These are phyloP conservation scores for Myocastor coypus DNA, from an alignment of 2,113 vertebrate genomes.

Conservation along the genomic window DNA sequence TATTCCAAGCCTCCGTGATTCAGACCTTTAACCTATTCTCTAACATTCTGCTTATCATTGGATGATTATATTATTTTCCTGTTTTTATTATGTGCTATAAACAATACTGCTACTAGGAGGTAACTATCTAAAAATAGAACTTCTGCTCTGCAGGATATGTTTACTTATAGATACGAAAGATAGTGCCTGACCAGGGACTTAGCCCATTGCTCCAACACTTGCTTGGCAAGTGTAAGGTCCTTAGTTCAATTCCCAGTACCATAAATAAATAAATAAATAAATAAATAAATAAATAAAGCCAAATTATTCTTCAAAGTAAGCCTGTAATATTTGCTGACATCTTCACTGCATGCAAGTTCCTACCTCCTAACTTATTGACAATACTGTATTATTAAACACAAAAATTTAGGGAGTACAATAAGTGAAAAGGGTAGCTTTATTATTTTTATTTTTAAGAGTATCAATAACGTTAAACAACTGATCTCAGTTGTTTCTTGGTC, in stretches of 20 bases:
- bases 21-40: neutral
- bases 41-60: neutral
- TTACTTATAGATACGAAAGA: neutral
- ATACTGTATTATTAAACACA: neutral
- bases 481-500: neutral
- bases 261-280: neutral
- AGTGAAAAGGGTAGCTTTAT: neutral
- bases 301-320: neutral
- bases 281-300: neutral
- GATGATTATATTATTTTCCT: neutral
- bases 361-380: neutral
- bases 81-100: neutral
- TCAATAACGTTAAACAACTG: neutral
- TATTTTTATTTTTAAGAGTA: neutral
- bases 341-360: neutral
- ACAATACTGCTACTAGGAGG: neutral
- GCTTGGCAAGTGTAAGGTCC: too few relatives aligned
- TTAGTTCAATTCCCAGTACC: too few relatives aligned
- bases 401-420: neutral
- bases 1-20: neutral
- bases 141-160: neutral
- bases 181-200: too few relatives aligned
- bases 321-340: neutral
- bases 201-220: too few relatives aligned
- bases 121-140: neutral